A percentile compares a stretch with the other conserved stretches of the same genome.
These are phyloP conservation scores for Ischnura elegans DNA, from an alignment of 2,888 invertebrate species.

Conservation along the genomic window DNA sequence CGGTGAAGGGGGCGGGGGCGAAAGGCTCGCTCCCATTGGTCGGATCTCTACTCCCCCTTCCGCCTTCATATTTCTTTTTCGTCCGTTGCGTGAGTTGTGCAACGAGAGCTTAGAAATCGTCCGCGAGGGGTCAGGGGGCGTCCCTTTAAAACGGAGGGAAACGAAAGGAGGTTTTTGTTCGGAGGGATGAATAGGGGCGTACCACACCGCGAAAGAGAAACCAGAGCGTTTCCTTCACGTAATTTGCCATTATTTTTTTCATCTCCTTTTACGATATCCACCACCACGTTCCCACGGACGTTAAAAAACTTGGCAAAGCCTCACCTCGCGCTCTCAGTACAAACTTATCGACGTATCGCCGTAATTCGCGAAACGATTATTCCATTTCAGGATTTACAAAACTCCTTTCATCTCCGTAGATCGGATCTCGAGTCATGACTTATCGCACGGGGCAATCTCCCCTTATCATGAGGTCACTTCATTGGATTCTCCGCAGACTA, in stretches of 20 bases:
- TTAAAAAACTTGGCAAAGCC: background rate
- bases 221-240: conserved; percentile 26
- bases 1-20: background rate
- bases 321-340: background rate
- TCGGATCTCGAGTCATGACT: background rate
- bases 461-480: background rate
- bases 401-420: background rate
- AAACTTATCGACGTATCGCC: background rate
- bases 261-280: background rate
- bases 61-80: background rate
- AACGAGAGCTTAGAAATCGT: conserved; percentile 48
- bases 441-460: background rate
- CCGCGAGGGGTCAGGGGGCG: conserved; percentile 58
- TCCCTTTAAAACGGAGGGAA: background rate
- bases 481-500: background rate
- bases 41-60: background rate
- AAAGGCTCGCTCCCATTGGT: background rate
- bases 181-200: background rate
- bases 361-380: conserved; percentile 23
- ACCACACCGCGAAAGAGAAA: conserved; percentile 6
- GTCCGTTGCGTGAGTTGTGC: conserved; percentile 55
- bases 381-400: background rate
- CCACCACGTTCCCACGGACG: background rate
- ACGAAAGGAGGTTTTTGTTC: background rate
- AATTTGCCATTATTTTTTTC: background rate